Percentiles rank a stretch among this genome's conserved stretches.
Conservation (phyloP, 2,797 vertebrate species). For the Arremon aurantiirostris region DNA sequence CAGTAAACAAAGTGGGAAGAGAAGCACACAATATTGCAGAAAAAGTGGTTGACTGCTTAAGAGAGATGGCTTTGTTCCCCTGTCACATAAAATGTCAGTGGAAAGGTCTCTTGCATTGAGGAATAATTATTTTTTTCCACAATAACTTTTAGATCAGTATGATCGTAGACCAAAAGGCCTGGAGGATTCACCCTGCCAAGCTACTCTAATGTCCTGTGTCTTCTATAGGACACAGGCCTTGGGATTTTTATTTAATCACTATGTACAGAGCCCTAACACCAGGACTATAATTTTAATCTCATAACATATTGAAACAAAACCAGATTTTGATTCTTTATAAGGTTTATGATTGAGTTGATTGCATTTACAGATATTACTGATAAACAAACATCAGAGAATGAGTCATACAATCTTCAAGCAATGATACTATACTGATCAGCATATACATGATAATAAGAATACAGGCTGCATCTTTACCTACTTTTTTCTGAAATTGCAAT, state of each 20-base stretch:
- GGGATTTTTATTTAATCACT: neutral
- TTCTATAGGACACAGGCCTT: neutral
- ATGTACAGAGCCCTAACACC: neutral
- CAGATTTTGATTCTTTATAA: neutral
- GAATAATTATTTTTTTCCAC: neutral
- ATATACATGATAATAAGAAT: neutral
- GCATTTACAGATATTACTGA: neutral
- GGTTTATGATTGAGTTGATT: neutral
- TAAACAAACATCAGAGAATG: neutral
- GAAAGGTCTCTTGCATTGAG: neutral
- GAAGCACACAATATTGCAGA: neutral
- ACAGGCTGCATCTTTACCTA: neutral
- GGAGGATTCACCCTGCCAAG: neutral
- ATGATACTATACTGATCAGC: neutral
- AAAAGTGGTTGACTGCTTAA: neutral
- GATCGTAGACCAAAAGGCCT: neutral
- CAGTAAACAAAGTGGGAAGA: neutral
- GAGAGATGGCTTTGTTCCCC: neutral
- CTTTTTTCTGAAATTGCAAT: neutral
- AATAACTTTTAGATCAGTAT: neutral
- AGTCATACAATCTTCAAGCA: neutral
- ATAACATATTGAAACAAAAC: neutral
- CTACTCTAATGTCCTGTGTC: neutral
- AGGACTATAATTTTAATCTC: neutral
- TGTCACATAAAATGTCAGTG: neutral